A percentile compares a stretch with the other conserved stretches of the same genome.
Conservation (phyloP, 2,888 invertebrate genomes). For the Poecilus cupreus region DNA sequence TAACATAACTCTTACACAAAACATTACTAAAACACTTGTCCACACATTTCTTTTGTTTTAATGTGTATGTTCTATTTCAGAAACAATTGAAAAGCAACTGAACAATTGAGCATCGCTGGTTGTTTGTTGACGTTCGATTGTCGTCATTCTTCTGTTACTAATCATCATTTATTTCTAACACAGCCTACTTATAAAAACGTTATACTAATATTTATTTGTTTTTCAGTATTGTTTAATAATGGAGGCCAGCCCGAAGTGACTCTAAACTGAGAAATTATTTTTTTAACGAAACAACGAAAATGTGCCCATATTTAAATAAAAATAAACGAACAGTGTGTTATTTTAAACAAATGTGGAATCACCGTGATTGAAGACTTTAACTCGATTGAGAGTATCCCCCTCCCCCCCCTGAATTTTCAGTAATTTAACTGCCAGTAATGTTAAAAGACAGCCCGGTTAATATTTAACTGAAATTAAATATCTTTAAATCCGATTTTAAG, state of each 20-base stretch:
- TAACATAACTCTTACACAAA: too few relatives aligned
- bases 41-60: constrained; percentile 2
- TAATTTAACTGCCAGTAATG: constrained; percentile 52
- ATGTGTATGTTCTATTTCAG: constrained; percentile 36
- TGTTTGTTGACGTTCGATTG: constrained; percentile 7
- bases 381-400: constrained; percentile 35
- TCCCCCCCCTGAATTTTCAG: not conserved
- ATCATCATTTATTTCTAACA: not conserved
- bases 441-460: constrained; percentile 51
- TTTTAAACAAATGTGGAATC: constrained; percentile 17
- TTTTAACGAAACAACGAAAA: constrained; percentile 36
- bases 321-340: constrained; percentile 35
- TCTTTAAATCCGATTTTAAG: constrained; percentile 20
- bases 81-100: constrained; percentile 28
- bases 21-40: too few relatives aligned
- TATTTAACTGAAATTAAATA: constrained; percentile 53
- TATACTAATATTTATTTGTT: not conserved
- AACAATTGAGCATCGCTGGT: not conserved
- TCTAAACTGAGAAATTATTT: not conserved
- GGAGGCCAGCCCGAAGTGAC: constrained; percentile 7
- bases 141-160: not conserved
- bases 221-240: constrained; percentile 52
- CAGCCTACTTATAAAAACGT: not conserved
- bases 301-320: constrained; percentile 50
- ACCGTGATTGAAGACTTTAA: not conserved